Conservation (phyloP, 2,797 vertebrate species). For the Pipistrellus pygmaeus region DNA sequence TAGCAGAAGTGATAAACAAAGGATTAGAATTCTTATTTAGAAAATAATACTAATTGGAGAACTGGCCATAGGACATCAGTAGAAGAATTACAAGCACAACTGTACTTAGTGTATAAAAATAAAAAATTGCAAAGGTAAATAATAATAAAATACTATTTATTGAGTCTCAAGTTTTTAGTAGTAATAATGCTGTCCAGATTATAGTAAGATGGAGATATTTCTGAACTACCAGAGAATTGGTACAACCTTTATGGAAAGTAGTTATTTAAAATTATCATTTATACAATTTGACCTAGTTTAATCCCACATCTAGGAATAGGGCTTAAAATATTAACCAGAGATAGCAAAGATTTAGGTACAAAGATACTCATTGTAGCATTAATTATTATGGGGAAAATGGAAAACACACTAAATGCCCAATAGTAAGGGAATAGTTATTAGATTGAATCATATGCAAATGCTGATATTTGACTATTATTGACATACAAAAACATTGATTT, state of each 20-base stretch:
- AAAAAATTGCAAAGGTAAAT: slow-evolving; percentile 21
- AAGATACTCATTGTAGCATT: neutral
- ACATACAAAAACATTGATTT: neutral
- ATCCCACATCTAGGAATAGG: neutral
- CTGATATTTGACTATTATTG: neutral
- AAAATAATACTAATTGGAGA: slow-evolving; percentile 2
- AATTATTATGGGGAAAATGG: neutral
- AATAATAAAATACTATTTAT: neutral
- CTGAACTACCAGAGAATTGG: neutral
- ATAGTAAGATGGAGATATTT: neutral
- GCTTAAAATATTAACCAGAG: slow-evolving; percentile 39
- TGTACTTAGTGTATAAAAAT: neutral
- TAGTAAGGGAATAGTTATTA: neutral
- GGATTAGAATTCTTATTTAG: slow-evolving; percentile 20
- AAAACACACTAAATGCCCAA: neutral
- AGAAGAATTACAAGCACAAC: neutral
- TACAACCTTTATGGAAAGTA: neutral
- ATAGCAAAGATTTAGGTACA: slow-evolving; percentile 3
- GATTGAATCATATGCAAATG: neutral
- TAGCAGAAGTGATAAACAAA: neutral
- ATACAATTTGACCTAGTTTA: neutral
- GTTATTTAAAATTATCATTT: slow-evolving; percentile 21
- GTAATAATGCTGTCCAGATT: neutral
- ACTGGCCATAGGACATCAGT: neutral
- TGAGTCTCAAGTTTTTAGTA: neutral